Evolutionary conservation across 2,113 vertebrate genomes (phyloP).

Genomic region (Lamprotornis superbus): DNA sequence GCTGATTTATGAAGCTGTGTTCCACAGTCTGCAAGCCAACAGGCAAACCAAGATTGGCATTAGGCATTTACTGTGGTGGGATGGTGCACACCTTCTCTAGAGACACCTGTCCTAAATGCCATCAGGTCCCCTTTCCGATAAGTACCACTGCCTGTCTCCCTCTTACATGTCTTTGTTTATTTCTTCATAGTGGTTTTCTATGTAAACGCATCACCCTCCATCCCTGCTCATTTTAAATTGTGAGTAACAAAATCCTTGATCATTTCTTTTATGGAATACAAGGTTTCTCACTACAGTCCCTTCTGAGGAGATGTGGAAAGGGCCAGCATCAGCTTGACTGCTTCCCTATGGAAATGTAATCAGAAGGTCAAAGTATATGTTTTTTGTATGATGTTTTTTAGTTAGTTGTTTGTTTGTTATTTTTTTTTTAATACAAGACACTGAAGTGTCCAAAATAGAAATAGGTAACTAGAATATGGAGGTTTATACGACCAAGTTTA

Average conservation of each 20-base stretch:
- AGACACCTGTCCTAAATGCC: background rate
- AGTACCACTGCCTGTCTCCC: background rate
- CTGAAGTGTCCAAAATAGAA: background rate
- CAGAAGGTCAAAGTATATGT: background rate
- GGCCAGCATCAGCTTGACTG: background rate
- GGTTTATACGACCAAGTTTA: background rate
- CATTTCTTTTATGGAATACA: background rate
- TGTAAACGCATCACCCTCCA: background rate
- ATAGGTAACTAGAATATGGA: background rate
- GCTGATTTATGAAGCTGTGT: background rate
- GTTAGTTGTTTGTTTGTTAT: accelerated
- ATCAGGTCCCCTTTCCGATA: background rate
- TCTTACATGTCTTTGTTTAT: background rate
- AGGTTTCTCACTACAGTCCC: background rate
- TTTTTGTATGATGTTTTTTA: background rate
- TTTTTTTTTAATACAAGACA: background rate
- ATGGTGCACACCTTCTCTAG: background rate
- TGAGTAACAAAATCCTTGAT: background rate
- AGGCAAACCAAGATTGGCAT: accelerated
- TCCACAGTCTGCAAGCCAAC: background rate
- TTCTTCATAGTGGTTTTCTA: background rate
- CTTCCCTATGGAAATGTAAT: background rate
- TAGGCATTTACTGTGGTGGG: accelerated
- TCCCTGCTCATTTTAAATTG: background rate
- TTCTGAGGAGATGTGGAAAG: background rate